These are phyloP conservation scores for Gorsachius magnificus DNA, from an alignment of 2,797 vertebrate species.

Conservation along the genomic window DNA sequence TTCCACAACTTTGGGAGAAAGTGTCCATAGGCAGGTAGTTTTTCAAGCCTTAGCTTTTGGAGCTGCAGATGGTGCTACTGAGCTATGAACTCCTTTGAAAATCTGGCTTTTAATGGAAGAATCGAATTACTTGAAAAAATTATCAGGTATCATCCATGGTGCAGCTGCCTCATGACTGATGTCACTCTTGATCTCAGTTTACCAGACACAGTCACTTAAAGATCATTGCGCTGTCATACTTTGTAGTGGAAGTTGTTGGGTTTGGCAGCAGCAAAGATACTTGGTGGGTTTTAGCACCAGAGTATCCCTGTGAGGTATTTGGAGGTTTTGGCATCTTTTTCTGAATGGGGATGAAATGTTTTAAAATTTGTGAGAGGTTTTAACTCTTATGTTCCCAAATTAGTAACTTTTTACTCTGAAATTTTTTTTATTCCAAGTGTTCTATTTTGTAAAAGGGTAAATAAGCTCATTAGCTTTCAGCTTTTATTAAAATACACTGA, in stretches of 20 bases:
- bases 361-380: not conserved
- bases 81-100: slow-evolving; percentile 1
- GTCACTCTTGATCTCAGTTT: not conserved
- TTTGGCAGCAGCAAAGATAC: not conserved
- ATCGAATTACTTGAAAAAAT: slow-evolving; percentile 1
- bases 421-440: not conserved
- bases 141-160: not conserved
- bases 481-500: not conserved
- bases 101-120: not conserved
- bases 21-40: not conserved
- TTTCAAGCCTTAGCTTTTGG: not conserved
- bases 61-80: slow-evolving; percentile 57
- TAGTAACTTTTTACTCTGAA: not conserved
- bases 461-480: not conserved
- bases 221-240: not conserved
- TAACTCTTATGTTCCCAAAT: not conserved
- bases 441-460: not conserved
- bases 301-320: not conserved
- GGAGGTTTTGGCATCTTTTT: not conserved
- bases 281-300: accelerated
- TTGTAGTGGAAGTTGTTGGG: not conserved
- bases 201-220: not conserved
- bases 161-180: not conserved
- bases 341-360: not conserved
- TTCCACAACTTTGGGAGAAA: not conserved